A percentile compares a stretch with the other conserved stretches of the same genome.
Conservation (phyloP, 2,888 invertebrate genomes). For the Rugalucina vietnamica region DNA sequence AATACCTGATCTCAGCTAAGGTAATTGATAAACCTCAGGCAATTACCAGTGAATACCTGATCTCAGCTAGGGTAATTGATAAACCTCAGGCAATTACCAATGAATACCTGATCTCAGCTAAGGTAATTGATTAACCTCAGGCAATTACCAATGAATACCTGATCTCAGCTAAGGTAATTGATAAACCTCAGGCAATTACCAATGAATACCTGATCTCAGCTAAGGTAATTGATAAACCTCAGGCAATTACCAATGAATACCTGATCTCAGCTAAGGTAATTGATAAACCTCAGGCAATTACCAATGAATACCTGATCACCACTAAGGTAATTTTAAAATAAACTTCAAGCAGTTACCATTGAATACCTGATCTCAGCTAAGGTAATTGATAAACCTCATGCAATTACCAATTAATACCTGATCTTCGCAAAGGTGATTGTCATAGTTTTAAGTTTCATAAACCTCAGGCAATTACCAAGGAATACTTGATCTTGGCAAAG, state of each 20-base stretch:
- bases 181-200: slow-evolving; percentile 77
- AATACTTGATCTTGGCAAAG: slow-evolving; percentile 77
- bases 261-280: slow-evolving; percentile 76
- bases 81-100: slow-evolving; percentile 79
- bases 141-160: slow-evolving; percentile 80
- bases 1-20: slow-evolving; percentile 77
- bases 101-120: slow-evolving; percentile 77
- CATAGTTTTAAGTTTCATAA: too few species aligned
- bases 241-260: slow-evolving; percentile 80
- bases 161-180: slow-evolving; percentile 76
- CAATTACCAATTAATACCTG: too few species aligned
- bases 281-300: too few species aligned
- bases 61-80: slow-evolving; percentile 77
- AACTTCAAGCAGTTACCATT: slow-evolving; percentile 79
- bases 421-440: too few species aligned
- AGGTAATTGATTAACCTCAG: slow-evolving; percentile 77
- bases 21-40: slow-evolving; percentile 52
- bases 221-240: slow-evolving; percentile 77
- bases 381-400: slow-evolving; percentile 58
- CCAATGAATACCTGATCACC: too few species aligned
- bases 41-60: too few species aligned
- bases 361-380: slow-evolving; percentile 78
- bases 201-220: slow-evolving; percentile 79
- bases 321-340: too few species aligned
- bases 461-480: slow-evolving; percentile 79